These are phyloP conservation scores for Ceratina japonica DNA, from an alignment of 1,140 invertebrate genomes.

Conservation along the genomic window DNA sequence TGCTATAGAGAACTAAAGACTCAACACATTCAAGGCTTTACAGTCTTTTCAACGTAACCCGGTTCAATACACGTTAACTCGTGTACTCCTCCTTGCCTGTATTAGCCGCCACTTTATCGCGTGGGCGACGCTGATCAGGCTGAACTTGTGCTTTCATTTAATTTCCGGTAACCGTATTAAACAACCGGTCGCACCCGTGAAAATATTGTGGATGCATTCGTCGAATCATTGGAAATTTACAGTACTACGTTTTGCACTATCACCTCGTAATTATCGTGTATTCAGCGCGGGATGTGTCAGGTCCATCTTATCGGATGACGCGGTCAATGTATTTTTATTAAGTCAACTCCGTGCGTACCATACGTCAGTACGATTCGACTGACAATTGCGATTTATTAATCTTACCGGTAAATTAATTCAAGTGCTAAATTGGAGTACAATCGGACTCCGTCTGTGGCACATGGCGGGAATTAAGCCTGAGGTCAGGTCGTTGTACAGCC, in stretches of 20 bases:
- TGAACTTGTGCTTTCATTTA: slow-evolving; percentile 50
- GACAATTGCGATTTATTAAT: slow-evolving; percentile 69
- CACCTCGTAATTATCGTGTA: background rate
- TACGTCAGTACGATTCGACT: slow-evolving; percentile 43
- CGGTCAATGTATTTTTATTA: slow-evolving; percentile 40
- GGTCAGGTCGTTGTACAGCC: slow-evolving; percentile 61
- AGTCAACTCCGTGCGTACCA: slow-evolving; percentile 34
- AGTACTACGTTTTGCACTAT: background rate
- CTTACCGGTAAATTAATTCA: slow-evolving; percentile 65
- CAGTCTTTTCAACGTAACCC: background rate
- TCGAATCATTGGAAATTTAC: background rate
- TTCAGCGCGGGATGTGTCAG: too few relatives aligned
- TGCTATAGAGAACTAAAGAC: too few relatives aligned
- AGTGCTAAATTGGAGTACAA: slow-evolving; percentile 70
- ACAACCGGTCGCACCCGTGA: slow-evolving; percentile 23
- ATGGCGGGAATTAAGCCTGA: slow-evolving; percentile 58
- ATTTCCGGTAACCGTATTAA: slow-evolving; percentile 48
- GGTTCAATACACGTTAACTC: background rate
- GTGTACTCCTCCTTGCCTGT: background rate
- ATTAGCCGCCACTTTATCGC: slow-evolving; percentile 1
- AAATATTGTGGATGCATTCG: background rate
- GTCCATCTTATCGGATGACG: background rate
- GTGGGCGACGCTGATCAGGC: slow-evolving; percentile 21
- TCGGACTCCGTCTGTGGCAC: slow-evolving; percentile 52
- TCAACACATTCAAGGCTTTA: background rate